Conservation (phyloP, 2,797 vertebrate species). For the Sebastes itinus region DNA sequence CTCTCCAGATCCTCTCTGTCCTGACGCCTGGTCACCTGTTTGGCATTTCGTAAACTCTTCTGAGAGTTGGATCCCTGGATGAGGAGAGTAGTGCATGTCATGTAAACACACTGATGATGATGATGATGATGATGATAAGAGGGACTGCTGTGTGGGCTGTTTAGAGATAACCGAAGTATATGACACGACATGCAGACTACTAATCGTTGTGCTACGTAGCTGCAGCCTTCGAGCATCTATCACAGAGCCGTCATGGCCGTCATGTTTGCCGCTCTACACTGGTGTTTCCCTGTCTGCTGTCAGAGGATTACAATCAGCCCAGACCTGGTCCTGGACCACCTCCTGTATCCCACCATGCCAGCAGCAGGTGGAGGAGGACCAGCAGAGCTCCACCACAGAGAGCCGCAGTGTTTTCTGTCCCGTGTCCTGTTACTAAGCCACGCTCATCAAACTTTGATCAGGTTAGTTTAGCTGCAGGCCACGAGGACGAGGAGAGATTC, state of each 20-base stretch:
- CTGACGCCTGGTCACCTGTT: neutral
- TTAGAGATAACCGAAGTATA: too few species aligned
- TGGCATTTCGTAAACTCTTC: neutral
- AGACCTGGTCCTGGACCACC: neutral
- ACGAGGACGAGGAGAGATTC: neutral
- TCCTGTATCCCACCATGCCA: neutral
- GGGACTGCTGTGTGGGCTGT: too few species aligned
- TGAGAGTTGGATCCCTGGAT: neutral
- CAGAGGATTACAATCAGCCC: neutral
- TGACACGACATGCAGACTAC: too few species aligned
- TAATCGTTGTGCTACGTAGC: too few species aligned
- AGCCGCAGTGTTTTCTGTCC: neutral
- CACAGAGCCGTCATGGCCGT: too few species aligned
- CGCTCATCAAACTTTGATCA: conserved; percentile 62
- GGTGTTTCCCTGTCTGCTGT: neutral
- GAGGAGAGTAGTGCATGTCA: neutral
- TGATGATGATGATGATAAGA: too few species aligned
- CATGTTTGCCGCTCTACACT: too few species aligned
- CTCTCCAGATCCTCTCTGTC: neutral
- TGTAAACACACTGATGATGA: too few species aligned
- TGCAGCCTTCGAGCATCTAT: too few species aligned
- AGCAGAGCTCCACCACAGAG: neutral
- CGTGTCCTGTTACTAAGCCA: conserved; percentile 51
- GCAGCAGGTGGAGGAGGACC: conserved; percentile 11
- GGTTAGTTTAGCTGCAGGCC: conserved; percentile 12